Evolutionary conservation across 2,888 invertebrate species (phyloP).

Genomic region (Lasioglossum lativentre): DNA sequence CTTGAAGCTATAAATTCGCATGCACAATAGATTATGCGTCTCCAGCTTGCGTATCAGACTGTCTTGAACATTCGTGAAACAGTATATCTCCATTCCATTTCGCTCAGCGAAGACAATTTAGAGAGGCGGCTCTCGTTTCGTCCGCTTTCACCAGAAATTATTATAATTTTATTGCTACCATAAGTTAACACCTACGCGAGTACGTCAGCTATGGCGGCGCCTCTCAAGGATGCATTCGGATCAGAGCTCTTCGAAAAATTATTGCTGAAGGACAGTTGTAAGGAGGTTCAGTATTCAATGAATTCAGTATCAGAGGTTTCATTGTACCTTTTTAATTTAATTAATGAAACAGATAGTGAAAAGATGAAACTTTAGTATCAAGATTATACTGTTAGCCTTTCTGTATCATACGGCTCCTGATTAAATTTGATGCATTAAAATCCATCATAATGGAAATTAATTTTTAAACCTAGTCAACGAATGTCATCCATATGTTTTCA

Average conservation of each 20-base stretch:
- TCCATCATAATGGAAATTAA: no score
- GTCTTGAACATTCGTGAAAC: neutral
- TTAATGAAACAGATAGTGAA: no score
- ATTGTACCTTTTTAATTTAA: neutral
- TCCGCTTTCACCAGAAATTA: neutral
- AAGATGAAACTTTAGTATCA: no score
- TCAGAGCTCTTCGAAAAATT: neutral
- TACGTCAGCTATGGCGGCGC: neutral
- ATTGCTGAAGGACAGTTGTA: neutral
- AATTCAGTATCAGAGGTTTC: neutral
- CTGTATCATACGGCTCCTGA: no score
- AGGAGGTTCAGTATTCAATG: neutral
- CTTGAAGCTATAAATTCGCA: neutral
- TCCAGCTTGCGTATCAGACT: neutral
- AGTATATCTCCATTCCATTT: neutral
- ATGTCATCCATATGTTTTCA: no score
- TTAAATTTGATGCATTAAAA: no score
- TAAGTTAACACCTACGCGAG: neutral
- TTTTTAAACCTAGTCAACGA: no score
- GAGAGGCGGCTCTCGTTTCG: neutral
- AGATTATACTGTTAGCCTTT: no score
- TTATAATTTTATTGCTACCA: neutral
- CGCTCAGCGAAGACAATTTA: neutral
- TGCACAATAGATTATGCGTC: neutral
- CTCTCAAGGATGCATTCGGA: neutral